These are phyloP conservation scores for Antheraea yamamai DNA, from an alignment of 2,888 invertebrate genomes.

Conservation along the genomic window DNA sequence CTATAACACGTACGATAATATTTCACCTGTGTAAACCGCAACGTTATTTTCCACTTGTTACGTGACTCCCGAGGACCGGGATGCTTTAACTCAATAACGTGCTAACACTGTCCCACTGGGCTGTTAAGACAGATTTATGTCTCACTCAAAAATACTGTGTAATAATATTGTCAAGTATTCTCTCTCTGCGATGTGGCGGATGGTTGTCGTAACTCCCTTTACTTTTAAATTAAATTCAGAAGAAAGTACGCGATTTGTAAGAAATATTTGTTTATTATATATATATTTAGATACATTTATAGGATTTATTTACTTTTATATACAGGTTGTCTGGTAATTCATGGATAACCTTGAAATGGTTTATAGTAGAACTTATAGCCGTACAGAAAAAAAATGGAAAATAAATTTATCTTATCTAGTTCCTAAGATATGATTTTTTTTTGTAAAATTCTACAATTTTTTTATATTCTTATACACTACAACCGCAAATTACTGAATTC, in stretches of 20 bases:
- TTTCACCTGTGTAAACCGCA: conserved; percentile 35
- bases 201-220: conserved; percentile 31
- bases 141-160: conserved; percentile 37
- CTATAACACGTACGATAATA: conserved; percentile 28
- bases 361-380: no score
- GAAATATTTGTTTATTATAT: not conserved
- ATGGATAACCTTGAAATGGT: no score
- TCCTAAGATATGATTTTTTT: no score
- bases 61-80: conserved; percentile 30
- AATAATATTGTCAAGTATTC: conserved; percentile 28
- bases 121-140: conserved; percentile 50
- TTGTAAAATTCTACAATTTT: no score
- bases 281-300: not conserved
- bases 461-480: no score
- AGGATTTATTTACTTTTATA: not conserved
- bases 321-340: no score
- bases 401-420: no score
- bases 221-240: not conserved
- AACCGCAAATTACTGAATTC: no score
- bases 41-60: conserved; percentile 43
- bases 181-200: conserved; percentile 22
- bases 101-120: conserved; percentile 45
- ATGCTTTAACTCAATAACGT: conserved; percentile 51
- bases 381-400: no score
- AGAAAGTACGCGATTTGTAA: not conserved